Conservation (phyloP, 2,888 invertebrate genomes). For the Epiperipatus broadwayi region DNA sequence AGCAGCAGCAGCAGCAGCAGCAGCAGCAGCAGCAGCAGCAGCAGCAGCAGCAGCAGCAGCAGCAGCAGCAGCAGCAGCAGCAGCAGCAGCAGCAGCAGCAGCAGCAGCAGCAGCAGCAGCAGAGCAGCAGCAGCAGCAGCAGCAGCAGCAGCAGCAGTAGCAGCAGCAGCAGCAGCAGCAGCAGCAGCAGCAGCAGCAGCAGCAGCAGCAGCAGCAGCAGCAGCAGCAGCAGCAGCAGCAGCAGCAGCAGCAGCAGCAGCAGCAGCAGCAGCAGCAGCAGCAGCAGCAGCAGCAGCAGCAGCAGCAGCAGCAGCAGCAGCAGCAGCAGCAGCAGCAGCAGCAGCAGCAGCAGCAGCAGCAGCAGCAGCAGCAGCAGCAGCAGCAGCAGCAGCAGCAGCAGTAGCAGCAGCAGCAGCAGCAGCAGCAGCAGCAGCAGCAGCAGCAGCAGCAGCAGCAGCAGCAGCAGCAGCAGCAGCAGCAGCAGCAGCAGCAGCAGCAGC, state of each 20-base stretch:
- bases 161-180: constrained; percentile 11
- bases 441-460: constrained; percentile 11
- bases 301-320: constrained; percentile 10
- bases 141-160: constrained; percentile 11
- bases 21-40: constrained; percentile 10
- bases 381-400: constrained; percentile 10
- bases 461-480: constrained; percentile 11
- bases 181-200: constrained; percentile 11
- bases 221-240: constrained; percentile 12
- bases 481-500: constrained; percentile 10
- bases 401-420: constrained; percentile 11
- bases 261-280: constrained; percentile 10
- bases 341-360: constrained; percentile 8
- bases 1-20: constrained; percentile 11
- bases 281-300: constrained; percentile 13
- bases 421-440: constrained; percentile 11
- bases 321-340: constrained; percentile 10
- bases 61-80: constrained; percentile 11
- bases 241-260: constrained; percentile 10
- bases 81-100: constrained; percentile 10
- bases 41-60: constrained; percentile 8
- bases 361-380: constrained; percentile 11
- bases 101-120: no score
- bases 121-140: constrained; percentile 10
- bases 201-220: constrained; percentile 11